phyloP scores from a whole-genome alignment of 37 sponge, comb jelly and placozoan genomes.

The Oscarella lobularis region DNA sequence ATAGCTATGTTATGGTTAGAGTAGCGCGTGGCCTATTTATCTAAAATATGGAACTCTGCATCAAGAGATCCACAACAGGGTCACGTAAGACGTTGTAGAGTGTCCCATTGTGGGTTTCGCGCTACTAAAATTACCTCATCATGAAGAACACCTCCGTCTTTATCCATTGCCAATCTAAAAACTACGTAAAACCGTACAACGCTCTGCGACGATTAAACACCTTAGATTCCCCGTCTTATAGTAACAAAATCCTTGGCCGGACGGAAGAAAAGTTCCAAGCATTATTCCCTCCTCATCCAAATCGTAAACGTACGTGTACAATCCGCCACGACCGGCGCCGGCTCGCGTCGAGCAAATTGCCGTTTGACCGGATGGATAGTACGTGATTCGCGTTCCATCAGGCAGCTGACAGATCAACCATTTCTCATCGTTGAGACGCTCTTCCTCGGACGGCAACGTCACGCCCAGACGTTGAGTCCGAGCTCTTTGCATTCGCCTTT shows the following conservation, averaged over 20 bases:
- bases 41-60: no score
- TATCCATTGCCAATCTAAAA: conserved; percentile 24
- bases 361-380: conserved; percentile 56
- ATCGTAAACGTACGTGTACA: conserved; percentile 50
- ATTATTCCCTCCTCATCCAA: conserved; percentile 33
- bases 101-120: no score
- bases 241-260: conserved; percentile 62
- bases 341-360: conserved; percentile 43
- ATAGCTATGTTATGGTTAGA: no score
- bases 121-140: conserved; percentile 51
- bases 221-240: conserved; percentile 32
- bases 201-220: no score
- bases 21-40: no score
- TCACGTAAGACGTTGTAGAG: no score
- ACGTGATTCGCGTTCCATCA: conserved; percentile 71
- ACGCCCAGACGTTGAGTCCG: background rate
- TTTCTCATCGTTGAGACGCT: conserved; percentile 11
- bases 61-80: no score
- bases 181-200: no score
- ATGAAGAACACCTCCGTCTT: conserved; percentile 33
- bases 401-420: conserved; percentile 34
- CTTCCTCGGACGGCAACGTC: background rate
- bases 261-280: conserved; percentile 60
- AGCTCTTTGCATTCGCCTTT: background rate
- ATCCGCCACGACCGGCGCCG: conserved; percentile 1